Conservation (phyloP, 2,113 vertebrate species). For the Corythornis vintsioides region DNA sequence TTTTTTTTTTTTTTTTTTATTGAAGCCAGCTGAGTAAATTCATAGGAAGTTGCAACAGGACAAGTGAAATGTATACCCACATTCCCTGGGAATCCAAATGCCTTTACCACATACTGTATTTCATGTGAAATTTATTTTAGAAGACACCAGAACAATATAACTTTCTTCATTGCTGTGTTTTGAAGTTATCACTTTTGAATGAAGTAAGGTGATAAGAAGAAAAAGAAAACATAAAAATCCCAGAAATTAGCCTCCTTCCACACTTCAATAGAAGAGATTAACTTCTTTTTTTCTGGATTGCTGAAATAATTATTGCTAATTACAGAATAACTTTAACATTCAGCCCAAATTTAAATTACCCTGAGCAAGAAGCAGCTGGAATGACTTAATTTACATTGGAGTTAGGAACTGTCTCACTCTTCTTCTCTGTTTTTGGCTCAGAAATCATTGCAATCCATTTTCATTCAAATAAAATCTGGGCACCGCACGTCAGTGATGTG, state of each 20-base stretch:
- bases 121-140: constrained; percentile 63
- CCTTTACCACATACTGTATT: constrained; percentile 57
- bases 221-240: constrained; percentile 13
- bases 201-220: constrained; percentile 41
- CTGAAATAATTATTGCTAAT: constrained; percentile 53
- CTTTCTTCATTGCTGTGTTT: constrained; percentile 31
- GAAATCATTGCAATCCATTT: neutral
- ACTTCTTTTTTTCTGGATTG: constrained; percentile 31
- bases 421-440: constrained; percentile 1
- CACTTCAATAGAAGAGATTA: constrained; percentile 33
- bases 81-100: constrained; percentile 68
- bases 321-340: constrained; percentile 43
- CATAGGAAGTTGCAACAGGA: constrained; percentile 68
- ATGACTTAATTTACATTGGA: constrained; percentile 18
- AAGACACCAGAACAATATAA: constrained; percentile 5
- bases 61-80: constrained; percentile 72
- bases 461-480: neutral
- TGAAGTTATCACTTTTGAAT: constrained; percentile 45
- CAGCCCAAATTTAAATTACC: neutral
- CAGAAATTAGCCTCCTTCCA: constrained; percentile 16
- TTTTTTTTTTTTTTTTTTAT: constrained; percentile 53
- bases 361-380: constrained; percentile 16
- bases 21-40: constrained; percentile 79
- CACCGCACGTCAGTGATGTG: accelerated
- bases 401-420: neutral